phyloP scores from a whole-genome alignment of 2,113 vertebrate species.

The Semnornis frantzii region DNA sequence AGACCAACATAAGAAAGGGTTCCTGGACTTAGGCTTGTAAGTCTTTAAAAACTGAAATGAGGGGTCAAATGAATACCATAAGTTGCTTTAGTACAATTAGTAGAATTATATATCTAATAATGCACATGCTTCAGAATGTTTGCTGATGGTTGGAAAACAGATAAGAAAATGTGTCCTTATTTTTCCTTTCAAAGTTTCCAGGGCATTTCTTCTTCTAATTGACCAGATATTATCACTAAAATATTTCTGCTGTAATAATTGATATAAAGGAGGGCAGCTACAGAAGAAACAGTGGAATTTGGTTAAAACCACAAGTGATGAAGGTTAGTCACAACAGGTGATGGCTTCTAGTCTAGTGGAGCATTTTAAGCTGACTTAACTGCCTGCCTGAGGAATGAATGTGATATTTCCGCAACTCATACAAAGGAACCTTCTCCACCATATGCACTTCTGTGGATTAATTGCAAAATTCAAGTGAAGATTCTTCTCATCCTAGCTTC shows the following conservation, averaged over 20 bases:
- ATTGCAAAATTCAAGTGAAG: not conserved
- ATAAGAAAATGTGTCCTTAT: not conserved
- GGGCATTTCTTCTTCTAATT: not conserved
- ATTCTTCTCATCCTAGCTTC: not conserved
- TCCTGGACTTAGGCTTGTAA: not conserved
- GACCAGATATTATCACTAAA: not conserved
- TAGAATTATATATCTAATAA: slow-evolving; percentile 23
- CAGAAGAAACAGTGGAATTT: not conserved
- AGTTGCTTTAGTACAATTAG: not conserved
- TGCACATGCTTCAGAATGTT: not conserved
- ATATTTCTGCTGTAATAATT: not conserved
- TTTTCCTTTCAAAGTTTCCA: slow-evolving; percentile 30
- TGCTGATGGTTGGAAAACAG: slow-evolving; percentile 13
- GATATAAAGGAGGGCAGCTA: not conserved
- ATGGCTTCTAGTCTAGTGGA: not conserved
- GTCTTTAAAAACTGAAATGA: slow-evolving; percentile 20
- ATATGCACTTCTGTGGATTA: not conserved
- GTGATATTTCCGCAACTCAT: slow-evolving; percentile 18
- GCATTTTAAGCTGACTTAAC: slow-evolving; percentile 12
- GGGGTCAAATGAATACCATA: slow-evolving; percentile 40
- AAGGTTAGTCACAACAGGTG: not conserved
- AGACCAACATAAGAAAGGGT: not conserved
- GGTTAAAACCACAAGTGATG: not conserved
- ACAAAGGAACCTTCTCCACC: not conserved
- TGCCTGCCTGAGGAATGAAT: slow-evolving; percentile 15